These are phyloP conservation scores for Pleuronectes platessa DNA, from an alignment of 2,113 vertebrate genomes.

Conservation along the genomic window DNA sequence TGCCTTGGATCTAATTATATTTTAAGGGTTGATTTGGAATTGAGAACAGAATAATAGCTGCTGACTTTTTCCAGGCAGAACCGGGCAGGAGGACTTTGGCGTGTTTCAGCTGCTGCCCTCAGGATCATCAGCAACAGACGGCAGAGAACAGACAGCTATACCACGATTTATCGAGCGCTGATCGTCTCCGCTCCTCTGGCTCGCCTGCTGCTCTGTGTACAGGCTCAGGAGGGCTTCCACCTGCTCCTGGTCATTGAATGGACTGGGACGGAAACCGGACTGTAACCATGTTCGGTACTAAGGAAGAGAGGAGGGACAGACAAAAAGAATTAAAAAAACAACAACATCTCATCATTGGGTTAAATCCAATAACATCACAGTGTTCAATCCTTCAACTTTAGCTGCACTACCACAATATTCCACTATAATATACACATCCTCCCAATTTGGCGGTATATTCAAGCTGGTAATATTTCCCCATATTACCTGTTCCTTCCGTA, in stretches of 20 bases:
- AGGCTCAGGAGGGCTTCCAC: conserved; percentile 80
- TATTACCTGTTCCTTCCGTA: too few species aligned
- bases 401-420: too few species aligned
- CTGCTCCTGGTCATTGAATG: conserved; percentile 86
- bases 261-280: conserved; percentile 79
- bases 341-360: background rate
- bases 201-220: conserved; percentile 79
- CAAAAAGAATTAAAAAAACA: background rate
- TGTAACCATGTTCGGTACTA: conserved; percentile 87
- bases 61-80: conserved; percentile 14
- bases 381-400: too few species aligned
- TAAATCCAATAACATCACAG: background rate
- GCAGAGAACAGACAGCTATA: conserved; percentile 40
- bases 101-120: conserved; percentile 74
- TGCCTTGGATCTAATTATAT: conserved; percentile 8
- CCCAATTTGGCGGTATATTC: too few species aligned
- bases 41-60: conserved; percentile 26
- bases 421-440: too few species aligned
- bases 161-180: conserved; percentile 56
- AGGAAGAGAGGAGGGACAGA: conserved; percentile 17
- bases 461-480: too few species aligned
- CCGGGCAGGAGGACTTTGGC: conserved; percentile 16
- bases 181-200: conserved; percentile 61
- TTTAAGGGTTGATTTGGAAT: conserved; percentile 43
- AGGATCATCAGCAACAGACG: conserved; percentile 62